Evolutionary conservation across 1,140 invertebrate genomes (phyloP).

Genomic region (Ectropis grisescens): DNA sequence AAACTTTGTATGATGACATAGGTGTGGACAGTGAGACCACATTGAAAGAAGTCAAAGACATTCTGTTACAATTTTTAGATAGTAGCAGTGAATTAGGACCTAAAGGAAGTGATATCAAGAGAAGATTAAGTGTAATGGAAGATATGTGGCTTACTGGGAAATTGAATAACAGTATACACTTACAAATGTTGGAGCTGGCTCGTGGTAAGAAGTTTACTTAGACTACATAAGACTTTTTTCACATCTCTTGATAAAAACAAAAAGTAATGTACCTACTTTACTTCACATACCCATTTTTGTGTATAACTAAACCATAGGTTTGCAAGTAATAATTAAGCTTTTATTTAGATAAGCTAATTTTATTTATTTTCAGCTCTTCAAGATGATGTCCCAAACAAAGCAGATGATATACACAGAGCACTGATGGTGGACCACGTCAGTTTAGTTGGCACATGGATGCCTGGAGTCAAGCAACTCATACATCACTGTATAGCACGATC

Average conservation of each 20-base stretch:
- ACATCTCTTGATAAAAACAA: background rate
- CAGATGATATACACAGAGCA: slow-evolving; percentile 66
- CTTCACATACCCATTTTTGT: too few species aligned
- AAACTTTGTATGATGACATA: too few species aligned
- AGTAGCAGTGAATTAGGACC: slow-evolving; percentile 46
- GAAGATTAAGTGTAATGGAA: slow-evolving; percentile 58
- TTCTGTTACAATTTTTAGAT: slow-evolving; percentile 40
- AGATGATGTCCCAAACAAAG: slow-evolving; percentile 44
- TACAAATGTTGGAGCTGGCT: slow-evolving; percentile 53
- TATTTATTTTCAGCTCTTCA: slow-evolving; percentile 47
- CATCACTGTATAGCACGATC: slow-evolving; percentile 51
- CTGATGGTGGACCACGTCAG: slow-evolving; percentile 70
- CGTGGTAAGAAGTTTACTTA: slow-evolving; percentile 42
- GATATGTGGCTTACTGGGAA: slow-evolving; percentile 68
- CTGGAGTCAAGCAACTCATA: slow-evolving; percentile 64
- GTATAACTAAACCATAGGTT: too few species aligned
- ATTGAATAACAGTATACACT: slow-evolving; percentile 48
- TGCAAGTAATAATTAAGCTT: too few species aligned
- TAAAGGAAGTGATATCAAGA: slow-evolving; percentile 61
- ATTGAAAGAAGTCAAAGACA: slow-evolving; percentile 40
- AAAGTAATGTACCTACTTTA: too few species aligned
- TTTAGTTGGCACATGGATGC: slow-evolving; percentile 68
- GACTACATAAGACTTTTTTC: background rate
- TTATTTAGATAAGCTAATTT: too few species aligned
- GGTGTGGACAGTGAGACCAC: slow-evolving; percentile 37